Evolutionary conservation across 2,888 invertebrate species (phyloP), one percentile per base, ranked within the genome.

Genomic region (Corythucha ciliata): DNA sequence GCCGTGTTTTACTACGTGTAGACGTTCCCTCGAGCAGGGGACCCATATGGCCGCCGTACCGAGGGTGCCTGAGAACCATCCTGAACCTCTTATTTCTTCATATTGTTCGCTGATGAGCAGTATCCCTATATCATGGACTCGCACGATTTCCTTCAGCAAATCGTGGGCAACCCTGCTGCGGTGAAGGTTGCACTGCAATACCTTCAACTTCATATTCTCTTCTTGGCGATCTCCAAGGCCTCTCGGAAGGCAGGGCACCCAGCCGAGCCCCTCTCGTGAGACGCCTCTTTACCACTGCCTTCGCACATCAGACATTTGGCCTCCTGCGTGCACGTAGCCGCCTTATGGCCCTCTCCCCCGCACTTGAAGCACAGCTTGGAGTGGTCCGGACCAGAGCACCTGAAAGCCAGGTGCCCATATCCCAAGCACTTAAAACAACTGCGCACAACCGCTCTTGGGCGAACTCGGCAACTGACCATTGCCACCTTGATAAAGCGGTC

Each of bases 301-400:
- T 41, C 33, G 40, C 60, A 60, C 1, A 62, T 41, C 8, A 59
- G 21, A 34, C 61, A 59, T 14, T 18, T 50, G 6, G 18, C 37
- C 2, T 42, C 49, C n/a, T 29, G n/a, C 4, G 20, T 49, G 29
- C 60, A 62, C 12, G 6, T 16, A 0, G 32, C 53, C 5, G 39
- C 53, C 21, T 54, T 57, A 39, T 62, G 60, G 1, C 55, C 58
- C 3, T 24, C 44, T 8, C 18, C n/a, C 5, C 61, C 60, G 37
- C 59, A 62, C 33, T 48, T 54, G 44, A 42, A 60, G 51, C 60
- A 62, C 12, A 53, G 25, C 2, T 34, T 39, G 21, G 53, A 53
- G 24, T 60, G 22, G 32, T 62, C 58, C 3, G 57, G 51, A 12
- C 47, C 47, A 3, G 25, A 54, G 29, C 54, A 54, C 18, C 18